Percentiles rank a stretch among this genome's conserved stretches.
Conservation (phyloP, 2,888 invertebrate genomes). For the Microctonus hyperodae region DNA sequence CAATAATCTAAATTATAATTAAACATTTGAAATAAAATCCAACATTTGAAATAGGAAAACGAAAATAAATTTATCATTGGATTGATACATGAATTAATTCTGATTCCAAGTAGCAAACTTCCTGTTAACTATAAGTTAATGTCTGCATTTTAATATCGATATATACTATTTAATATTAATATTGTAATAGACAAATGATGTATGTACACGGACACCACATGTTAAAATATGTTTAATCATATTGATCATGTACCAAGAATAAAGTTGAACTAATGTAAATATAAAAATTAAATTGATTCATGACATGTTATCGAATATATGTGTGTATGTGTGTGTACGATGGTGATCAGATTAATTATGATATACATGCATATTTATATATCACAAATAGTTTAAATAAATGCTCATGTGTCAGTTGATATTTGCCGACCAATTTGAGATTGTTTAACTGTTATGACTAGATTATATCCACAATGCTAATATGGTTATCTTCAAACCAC, state of each 20-base stretch:
- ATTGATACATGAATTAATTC: slow-evolving; percentile 1
- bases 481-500: slow-evolving; percentile 46
- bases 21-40: neutral
- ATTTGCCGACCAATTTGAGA: slow-evolving; percentile 33
- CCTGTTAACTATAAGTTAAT: slow-evolving; percentile 3
- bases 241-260: slow-evolving; percentile 10
- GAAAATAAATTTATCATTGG: neutral
- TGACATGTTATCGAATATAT: no score
- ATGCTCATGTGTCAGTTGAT: slow-evolving; percentile 28
- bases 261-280: neutral
- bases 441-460: slow-evolving; percentile 46
- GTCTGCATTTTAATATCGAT: slow-evolving; percentile 49
- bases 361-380: slow-evolving; percentile 3
- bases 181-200: slow-evolving; percentile 14
- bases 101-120: slow-evolving; percentile 14
- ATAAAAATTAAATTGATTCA: neutral
- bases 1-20: neutral
- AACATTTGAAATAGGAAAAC: neutral
- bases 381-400: neutral
- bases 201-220: neutral
- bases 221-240: neutral
- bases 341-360: neutral
- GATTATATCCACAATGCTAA: slow-evolving; percentile 44
- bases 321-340: neutral
- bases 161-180: slow-evolving; percentile 20